A percentile compares a stretch with the other conserved stretches of the same genome.
phyloP scores from a whole-genome alignment of 2,113 vertebrate species.

The Zapornia atra region DNA sequence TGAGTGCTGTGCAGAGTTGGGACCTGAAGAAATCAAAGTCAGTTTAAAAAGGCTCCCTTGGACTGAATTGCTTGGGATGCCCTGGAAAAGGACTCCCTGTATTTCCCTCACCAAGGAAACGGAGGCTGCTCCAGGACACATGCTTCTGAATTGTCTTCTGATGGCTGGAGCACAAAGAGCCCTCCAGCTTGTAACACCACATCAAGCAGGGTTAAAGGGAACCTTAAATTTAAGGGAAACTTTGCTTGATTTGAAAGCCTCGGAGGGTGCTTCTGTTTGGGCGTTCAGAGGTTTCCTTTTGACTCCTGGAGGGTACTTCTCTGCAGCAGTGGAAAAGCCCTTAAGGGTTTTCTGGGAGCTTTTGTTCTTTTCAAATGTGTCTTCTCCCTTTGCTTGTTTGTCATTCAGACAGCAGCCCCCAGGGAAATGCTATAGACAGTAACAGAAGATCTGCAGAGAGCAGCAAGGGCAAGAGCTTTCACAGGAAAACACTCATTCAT shows the following conservation, averaged over 20 bases:
- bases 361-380: conserved; percentile 15
- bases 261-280: not conserved
- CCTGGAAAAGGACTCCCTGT: not conserved
- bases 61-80: not conserved
- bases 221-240: not conserved
- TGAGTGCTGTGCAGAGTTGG: not conserved
- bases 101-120: not conserved
- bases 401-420: conserved; percentile 32
- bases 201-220: not conserved
- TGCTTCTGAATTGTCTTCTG: not conserved
- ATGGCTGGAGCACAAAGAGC: not conserved
- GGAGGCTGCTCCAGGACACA: not conserved
- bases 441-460: not conserved
- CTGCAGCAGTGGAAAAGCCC: not conserved
- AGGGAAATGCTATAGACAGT: conserved; percentile 22
- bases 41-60: not conserved
- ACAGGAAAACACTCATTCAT: not conserved
- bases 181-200: not conserved
- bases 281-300: not conserved
- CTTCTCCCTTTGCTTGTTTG: conserved; percentile 41
- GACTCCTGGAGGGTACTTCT: not conserved
- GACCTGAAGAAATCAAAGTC: not conserved
- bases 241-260: not conserved
- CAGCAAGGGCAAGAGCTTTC: not conserved
- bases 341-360: not conserved